phyloP scores from a whole-genome alignment of 1,140 invertebrate genomes.

The Hypothenemus hampei region DNA sequence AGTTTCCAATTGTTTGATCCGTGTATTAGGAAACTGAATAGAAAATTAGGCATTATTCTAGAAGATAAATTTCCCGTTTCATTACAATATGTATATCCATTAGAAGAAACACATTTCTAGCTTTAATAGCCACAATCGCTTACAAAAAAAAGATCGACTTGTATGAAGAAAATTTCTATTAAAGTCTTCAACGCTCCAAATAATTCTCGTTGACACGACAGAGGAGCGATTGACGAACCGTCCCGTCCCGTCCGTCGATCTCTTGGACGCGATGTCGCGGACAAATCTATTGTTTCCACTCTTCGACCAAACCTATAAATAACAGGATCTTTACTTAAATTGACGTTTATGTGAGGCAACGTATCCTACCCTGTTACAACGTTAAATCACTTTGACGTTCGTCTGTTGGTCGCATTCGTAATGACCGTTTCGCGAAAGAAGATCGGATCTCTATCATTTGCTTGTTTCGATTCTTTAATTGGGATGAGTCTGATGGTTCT shows the following conservation, averaged over 20 bases:
- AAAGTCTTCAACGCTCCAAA: not conserved
- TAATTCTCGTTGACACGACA: slow-evolving; percentile 1
- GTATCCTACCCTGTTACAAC: slow-evolving; percentile 15
- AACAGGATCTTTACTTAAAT: slow-evolving; percentile 41
- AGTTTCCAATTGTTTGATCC: too few relatives aligned
- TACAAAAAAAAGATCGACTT: too few relatives aligned
- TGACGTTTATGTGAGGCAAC: slow-evolving; percentile 36
- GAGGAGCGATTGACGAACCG: slow-evolving; percentile 30
- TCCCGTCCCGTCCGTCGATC: too few relatives aligned
- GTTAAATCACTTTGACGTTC: slow-evolving; percentile 19
- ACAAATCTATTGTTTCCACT: slow-evolving; percentile 44
- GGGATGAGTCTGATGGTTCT: not conserved
- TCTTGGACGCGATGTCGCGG: slow-evolving; percentile 32
- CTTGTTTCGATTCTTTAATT: not conserved
- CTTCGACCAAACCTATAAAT: slow-evolving; percentile 39
- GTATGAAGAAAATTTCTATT: not conserved
- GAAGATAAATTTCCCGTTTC: too few relatives aligned
- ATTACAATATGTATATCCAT: too few relatives aligned
- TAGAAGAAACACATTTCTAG: too few relatives aligned
- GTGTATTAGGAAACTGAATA: too few relatives aligned
- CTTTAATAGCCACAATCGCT: too few relatives aligned
- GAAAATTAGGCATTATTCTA: too few relatives aligned
- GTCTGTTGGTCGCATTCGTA: slow-evolving; percentile 9
- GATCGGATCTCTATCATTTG: slow-evolving; percentile 9
- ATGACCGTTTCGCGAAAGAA: slow-evolving; percentile 9